Evolutionary conservation across 2,797 vertebrate species (phyloP), one percentile per base, ranked within the genome.

Genomic region (Antrozous pallidus): DNA sequence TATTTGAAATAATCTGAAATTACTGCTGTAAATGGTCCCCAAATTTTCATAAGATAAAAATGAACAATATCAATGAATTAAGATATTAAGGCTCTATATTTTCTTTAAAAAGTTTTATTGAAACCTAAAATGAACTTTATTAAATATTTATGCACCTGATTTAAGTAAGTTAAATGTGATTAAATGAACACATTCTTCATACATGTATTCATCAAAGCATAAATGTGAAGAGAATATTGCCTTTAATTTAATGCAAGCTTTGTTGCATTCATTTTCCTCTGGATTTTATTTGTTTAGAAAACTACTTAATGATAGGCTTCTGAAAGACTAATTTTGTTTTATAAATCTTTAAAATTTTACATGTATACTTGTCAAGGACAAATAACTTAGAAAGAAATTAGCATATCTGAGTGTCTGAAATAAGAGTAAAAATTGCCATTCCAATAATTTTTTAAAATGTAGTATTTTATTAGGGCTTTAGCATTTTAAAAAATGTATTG

Each of bases 11-110:
- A 77, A 95, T 69, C n/a, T 67, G 8, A 92, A 84, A 88, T 36
- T 33, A 36, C 70, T 78, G 24, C 6, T 73, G 17, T 83, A 90
- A 77, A 81, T 79, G 13, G 10, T 33, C 10, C 1, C 67, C 8
- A 5, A 40, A 16, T 51, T 83, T 95, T 33, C n/a, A 45, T 42
- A 47, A 92, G 42, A 81, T 84, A 74, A 90, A 91, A 92, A 90
- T 38, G 33, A 86, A 87, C 56, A 42, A 4, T 36, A 6, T 38
- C 75, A 1, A 31, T 93, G n/a, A 93, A 69, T 80, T 86, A 95
- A 51, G 77, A 75, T 84, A 42, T 38, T 38, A 88, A 96, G 54
- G 12, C 12, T 71, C 61, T n/a, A 63, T 63, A n/a, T 63, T 63
- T 63, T 63, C 33, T 90, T 73, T 45, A 42, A 86, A 65, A 94